Evolutionary conservation across 2,797 vertebrate genomes (phyloP).

Genomic region (Cyprinella venusta): DNA sequence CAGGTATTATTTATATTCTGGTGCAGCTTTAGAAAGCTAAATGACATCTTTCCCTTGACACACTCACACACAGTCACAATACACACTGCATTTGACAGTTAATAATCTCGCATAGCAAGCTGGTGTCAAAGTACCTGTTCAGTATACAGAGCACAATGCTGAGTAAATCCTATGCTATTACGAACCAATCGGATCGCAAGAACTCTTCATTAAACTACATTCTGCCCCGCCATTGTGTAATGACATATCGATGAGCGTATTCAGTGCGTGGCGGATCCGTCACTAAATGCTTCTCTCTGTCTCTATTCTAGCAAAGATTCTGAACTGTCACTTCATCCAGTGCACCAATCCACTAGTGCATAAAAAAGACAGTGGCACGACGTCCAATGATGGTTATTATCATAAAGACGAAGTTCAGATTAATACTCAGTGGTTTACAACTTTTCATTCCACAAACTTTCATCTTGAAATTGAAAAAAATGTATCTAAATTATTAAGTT

Average conservation of each 20-base stretch:
- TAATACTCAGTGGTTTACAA: slow-evolving; percentile 57
- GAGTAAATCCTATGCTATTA: slow-evolving; percentile 81
- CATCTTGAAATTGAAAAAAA: slow-evolving; percentile 28
- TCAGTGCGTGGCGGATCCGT: slow-evolving; percentile 66
- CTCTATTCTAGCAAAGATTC: slow-evolving; percentile 56
- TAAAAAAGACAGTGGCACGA: neutral
- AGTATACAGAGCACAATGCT: slow-evolving; percentile 79
- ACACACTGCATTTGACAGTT: slow-evolving; percentile 68
- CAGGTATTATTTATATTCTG: slow-evolving; percentile 42
- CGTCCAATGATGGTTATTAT: neutral
- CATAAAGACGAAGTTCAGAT: slow-evolving; percentile 33
- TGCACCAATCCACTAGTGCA: neutral
- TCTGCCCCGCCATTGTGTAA: slow-evolving; percentile 85
- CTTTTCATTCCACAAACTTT: slow-evolving; percentile 41
- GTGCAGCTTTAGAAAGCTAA: slow-evolving; percentile 19
- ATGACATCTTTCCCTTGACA: slow-evolving; percentile 2
- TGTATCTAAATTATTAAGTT: slow-evolving; percentile 53
- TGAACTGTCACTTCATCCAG: neutral
- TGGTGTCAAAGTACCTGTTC: slow-evolving; percentile 68
- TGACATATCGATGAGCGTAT: slow-evolving; percentile 77
- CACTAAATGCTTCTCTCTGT: slow-evolving; percentile 63
- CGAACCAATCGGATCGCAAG: slow-evolving; percentile 78
- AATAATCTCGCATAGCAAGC: slow-evolving; percentile 70
- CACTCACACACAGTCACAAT: slow-evolving; percentile 46
- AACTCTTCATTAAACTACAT: slow-evolving; percentile 88